Percentiles rank a stretch among this genome's conserved stretches.
Conservation (phyloP, 1,140 invertebrate species). For the Caerostris extrusa region DNA sequence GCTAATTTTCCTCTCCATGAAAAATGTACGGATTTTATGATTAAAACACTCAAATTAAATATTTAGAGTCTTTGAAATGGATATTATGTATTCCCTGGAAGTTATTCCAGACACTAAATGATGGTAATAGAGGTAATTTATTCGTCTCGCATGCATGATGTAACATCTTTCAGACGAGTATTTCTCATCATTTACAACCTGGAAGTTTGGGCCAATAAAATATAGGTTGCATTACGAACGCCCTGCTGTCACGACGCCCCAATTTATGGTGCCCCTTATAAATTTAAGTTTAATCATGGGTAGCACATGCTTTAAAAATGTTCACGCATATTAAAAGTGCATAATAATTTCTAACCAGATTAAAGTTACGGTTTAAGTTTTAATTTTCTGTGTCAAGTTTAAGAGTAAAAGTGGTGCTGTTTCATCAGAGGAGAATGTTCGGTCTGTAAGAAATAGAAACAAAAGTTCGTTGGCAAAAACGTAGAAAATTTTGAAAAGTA, state of each 20-base stretch:
- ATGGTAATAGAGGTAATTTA: background rate
- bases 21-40: too few relatives aligned
- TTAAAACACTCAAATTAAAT: too few relatives aligned
- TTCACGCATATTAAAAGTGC: background rate
- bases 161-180: background rate
- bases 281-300: background rate
- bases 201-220: background rate
- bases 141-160: background rate
- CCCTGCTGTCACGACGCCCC: background rate
- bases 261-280: background rate
- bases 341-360: background rate
- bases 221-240: background rate
- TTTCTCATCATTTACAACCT: background rate
- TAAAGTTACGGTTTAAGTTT: background rate
- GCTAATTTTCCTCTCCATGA: too few relatives aligned
- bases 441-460: too few relatives aligned
- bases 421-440: too few relatives aligned
- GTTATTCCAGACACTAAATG: background rate
- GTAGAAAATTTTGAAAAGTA: too few relatives aligned
- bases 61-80: background rate
- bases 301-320: background rate
- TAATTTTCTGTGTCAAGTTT: too few relatives aligned
- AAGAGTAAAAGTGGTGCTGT: too few relatives aligned
- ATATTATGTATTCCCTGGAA: background rate
- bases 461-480: too few relatives aligned